phyloP scores from a whole-genome alignment of 2,797 vertebrate genomes.

The Molossus alvarezi region DNA sequence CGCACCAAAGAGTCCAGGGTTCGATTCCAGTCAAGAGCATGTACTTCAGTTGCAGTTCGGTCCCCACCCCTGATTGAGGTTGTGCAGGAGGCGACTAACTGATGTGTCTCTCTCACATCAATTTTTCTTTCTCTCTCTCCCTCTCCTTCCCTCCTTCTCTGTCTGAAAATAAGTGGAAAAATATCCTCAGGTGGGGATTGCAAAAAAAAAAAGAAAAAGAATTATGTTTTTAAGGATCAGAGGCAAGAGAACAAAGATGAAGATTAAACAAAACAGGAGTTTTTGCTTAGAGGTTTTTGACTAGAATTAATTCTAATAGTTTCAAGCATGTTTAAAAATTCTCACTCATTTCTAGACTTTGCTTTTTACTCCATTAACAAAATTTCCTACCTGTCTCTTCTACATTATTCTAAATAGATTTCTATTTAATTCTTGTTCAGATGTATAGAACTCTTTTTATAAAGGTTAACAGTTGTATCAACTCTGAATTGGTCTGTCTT shows the following conservation, averaged over 20 bases:
- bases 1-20: too few species aligned
- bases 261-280: slow-evolving; percentile 1
- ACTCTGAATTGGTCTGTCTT: background rate
- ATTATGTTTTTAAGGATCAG: background rate
- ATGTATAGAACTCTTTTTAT: background rate
- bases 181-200: too few species aligned
- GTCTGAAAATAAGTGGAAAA: too few species aligned
- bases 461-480: background rate
- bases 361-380: background rate
- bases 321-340: slow-evolving; percentile 30
- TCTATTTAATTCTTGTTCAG: background rate
- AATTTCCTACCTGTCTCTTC: background rate
- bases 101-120: too few species aligned
- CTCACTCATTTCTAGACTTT: slow-evolving; percentile 30
- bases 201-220: slow-evolving; percentile 58
- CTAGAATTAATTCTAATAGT: slow-evolving; percentile 15
- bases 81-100: too few species aligned
- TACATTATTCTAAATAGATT: slow-evolving; percentile 20
- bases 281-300: background rate
- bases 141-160: too few species aligned
- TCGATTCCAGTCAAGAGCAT: too few species aligned
- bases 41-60: too few species aligned
- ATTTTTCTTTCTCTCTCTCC: too few species aligned
- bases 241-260: slow-evolving; percentile 22
- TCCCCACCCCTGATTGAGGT: too few species aligned